Evolutionary conservation across 1,140 invertebrate species (phyloP), one percentile per base, ranked within the genome.

Genomic region (Psilanteris sp.): DNA sequence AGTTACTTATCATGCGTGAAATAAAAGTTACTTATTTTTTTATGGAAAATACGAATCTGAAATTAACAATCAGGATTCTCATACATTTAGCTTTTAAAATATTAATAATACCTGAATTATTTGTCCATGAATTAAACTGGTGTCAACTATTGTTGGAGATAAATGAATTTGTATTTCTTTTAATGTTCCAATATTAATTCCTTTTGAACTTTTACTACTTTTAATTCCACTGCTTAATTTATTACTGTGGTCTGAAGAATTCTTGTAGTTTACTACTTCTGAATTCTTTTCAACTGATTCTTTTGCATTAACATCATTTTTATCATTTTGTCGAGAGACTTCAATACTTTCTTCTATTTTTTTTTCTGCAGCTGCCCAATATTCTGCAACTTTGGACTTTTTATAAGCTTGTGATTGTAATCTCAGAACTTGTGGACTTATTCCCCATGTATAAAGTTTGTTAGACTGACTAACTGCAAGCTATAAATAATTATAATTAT

Each of bases 381-480:
- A 89, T 57, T 91, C 90, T 9, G 88, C 81, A 16, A 90, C 86
- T 36, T 91, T 89, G 4, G 87, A 87, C 48, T 90, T 89, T 29
- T 92, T 90, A 75, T 91, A 90, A 6, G 91, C 89, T 81, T 93
- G 92, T 43, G 92, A 92, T 15, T 92, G 91, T 6, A 94, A 80
- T 29, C 93, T 86, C 6, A 96, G 85, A 61, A 92, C 91, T 85
- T 94, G 93, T 0, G 94, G 94, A 84, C 93, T 95, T 18, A 91
- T 91, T 2, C 95, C 95, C 94, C 94, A 96, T 4, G 90, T 90
- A 76, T 92, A 95, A 7, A 96, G 84, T 79, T 91, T 90, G 79
- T 94, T 92, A 36, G 91, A 89, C 4, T 85, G 84, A 48, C 91
- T 92, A 39, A 95, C 90, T 34, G 92, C 94, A 77, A 95, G 86